A percentile compares a stretch with the other conserved stretches of the same genome.
Conservation (phyloP, 2,888 invertebrate genomes). For the Agrotis ipsilon region DNA sequence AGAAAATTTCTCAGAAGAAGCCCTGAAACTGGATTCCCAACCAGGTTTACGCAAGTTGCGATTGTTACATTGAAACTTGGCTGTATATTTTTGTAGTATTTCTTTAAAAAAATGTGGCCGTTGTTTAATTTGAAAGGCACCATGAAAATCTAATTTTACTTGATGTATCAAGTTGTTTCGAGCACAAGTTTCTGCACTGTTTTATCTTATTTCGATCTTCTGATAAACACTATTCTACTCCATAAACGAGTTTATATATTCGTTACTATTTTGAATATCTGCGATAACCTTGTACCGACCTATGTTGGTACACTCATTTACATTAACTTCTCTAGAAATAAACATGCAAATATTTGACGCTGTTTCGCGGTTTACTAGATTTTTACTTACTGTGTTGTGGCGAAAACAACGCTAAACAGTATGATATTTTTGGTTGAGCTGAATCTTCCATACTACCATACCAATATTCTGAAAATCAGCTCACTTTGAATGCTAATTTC, state of each 20-base stretch:
- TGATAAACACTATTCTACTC: not conserved
- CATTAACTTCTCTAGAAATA: slow-evolving; percentile 26
- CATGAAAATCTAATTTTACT: too few species aligned
- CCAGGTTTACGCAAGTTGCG: not conserved
- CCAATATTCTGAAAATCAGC: too few species aligned
- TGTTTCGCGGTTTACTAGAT: not conserved
- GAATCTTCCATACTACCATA: not conserved
- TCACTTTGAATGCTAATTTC: too few species aligned
- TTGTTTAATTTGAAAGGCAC: slow-evolving; percentile 9
- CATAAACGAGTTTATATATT: slow-evolving; percentile 17
- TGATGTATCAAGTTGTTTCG: too few species aligned
- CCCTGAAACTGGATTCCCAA: slow-evolving; percentile 14
- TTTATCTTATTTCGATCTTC: not conserved
- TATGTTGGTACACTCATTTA: slow-evolving; percentile 15
- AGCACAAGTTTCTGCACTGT: not conserved
- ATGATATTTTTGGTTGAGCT: not conserved
- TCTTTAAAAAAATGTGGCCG: slow-evolving; percentile 3
- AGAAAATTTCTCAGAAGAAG: slow-evolving; percentile 11
- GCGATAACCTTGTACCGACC: slow-evolving; percentile 33
- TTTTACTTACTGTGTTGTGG: not conserved
- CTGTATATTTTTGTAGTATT: not conserved
- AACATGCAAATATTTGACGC: slow-evolving; percentile 8
- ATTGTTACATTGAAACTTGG: slow-evolving; percentile 21
- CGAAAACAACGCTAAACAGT: not conserved
- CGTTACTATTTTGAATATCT: slow-evolving; percentile 23